phyloP scores from a whole-genome alignment of 2,888 invertebrate genomes.

The Ectemnius cavifrons region DNA sequence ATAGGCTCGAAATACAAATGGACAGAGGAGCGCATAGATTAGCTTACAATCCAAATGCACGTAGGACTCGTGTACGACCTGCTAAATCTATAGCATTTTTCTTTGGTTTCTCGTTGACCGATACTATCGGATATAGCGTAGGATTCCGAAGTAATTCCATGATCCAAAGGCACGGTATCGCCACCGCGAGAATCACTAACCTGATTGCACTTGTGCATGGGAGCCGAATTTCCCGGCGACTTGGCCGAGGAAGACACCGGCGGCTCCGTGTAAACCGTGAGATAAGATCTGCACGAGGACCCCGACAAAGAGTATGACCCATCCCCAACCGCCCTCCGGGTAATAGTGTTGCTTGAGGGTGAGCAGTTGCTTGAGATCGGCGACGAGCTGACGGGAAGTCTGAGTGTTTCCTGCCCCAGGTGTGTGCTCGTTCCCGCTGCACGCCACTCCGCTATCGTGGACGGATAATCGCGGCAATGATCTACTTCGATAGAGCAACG shows the following conservation, averaged over 20 bases:
- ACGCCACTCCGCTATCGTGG: slow-evolving; percentile 80
- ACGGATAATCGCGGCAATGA: slow-evolving; percentile 84
- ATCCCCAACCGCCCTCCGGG: slow-evolving; percentile 94
- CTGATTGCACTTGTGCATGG: slow-evolving; percentile 83
- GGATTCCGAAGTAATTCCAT: no score
- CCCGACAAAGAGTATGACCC: slow-evolving; percentile 87
- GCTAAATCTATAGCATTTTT: not conserved
- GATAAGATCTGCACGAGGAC: slow-evolving; percentile 86
- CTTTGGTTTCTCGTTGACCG: no score
- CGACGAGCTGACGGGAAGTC: slow-evolving; percentile 75
- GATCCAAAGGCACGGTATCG: no score
- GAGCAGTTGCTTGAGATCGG: slow-evolving; percentile 81
- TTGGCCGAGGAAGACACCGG: slow-evolving; percentile 82
- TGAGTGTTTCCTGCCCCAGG: slow-evolving; percentile 80
- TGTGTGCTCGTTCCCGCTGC: slow-evolving; percentile 76
- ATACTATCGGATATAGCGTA: no score
- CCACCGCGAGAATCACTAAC: slow-evolving; percentile 76
- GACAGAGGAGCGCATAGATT: slow-evolving; percentile 17
- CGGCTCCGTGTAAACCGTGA: slow-evolving; percentile 87
- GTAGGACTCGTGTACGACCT: not conserved
- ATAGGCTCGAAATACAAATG: slow-evolving; percentile 16
- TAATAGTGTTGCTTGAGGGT: slow-evolving; percentile 90
- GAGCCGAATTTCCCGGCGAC: slow-evolving; percentile 82
- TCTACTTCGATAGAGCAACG: slow-evolving; percentile 82
- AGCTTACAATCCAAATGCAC: no score